phyloP scores from a whole-genome alignment of 2,888 invertebrate genomes.

The Protophormia terraenovae region DNA sequence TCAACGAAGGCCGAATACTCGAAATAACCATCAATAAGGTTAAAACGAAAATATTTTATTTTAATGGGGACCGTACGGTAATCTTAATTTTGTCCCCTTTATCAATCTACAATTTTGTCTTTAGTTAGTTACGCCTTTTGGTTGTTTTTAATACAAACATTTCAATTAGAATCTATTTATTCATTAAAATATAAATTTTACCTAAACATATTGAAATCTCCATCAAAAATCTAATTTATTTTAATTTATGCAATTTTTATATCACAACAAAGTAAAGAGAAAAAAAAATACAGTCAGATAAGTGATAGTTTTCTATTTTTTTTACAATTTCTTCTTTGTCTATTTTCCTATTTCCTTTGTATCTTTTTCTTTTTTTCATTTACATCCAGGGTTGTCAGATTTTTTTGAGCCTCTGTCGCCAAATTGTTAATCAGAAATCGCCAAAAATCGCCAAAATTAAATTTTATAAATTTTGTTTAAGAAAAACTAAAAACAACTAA shows the following conservation, averaged over 20 bases:
- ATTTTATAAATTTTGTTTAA: too few species aligned
- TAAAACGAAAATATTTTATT: too few species aligned
- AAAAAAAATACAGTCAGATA: neutral
- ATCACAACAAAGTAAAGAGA: neutral
- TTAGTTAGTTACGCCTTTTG: neutral
- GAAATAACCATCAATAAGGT: too few species aligned
- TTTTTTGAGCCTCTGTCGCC: too few species aligned
- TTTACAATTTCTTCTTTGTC: too few species aligned
- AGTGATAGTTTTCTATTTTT: neutral
- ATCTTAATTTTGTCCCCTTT: too few species aligned
- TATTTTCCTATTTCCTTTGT: neutral
- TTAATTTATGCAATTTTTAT: slow-evolving; percentile 17
- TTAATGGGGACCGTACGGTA: too few species aligned
- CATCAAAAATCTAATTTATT: neutral
- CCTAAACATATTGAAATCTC: neutral
- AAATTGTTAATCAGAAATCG: too few species aligned
- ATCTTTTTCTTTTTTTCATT: neutral
- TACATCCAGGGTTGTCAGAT: neutral
- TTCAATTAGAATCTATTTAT: neutral
- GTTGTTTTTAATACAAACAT: neutral
- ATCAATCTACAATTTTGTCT: neutral
- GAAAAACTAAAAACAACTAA: too few species aligned
- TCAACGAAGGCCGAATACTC: too few species aligned
- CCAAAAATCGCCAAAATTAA: too few species aligned
- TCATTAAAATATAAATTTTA: neutral